Conservation (phyloP, 2,113 vertebrate genomes). For the Paratilapia polleni region DNA sequence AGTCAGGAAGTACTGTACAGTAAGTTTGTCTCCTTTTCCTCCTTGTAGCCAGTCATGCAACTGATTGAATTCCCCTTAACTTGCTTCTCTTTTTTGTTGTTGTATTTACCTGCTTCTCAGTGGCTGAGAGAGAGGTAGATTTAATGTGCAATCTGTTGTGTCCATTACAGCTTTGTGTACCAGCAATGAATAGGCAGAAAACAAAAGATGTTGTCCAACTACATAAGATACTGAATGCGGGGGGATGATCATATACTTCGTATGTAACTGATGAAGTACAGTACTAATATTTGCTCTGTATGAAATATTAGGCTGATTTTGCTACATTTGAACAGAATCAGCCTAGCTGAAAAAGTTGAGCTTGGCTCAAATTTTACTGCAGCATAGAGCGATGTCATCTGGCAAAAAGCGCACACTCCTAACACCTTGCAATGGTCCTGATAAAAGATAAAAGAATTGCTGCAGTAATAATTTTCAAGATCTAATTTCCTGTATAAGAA, state of each 20-base stretch:
- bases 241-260: not conserved
- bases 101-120: not conserved
- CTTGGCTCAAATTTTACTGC: not conserved
- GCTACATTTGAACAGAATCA: not conserved
- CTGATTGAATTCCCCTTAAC: not conserved
- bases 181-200: not conserved
- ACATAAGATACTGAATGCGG: not conserved
- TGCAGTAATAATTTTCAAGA: not conserved
- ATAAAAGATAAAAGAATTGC: rapidly evolving
- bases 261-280: not conserved
- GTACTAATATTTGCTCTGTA: not conserved
- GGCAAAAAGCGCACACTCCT: not conserved
- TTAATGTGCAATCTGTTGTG: slow-evolving; percentile 15
- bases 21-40: not conserved
- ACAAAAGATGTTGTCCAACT: not conserved
- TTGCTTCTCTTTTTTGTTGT: not conserved
- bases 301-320: too few relatives aligned
- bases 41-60: not conserved
- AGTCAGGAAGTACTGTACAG: not conserved
- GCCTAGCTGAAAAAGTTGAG: not conserved
- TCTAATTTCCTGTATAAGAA: not conserved
- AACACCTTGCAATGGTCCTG: not conserved
- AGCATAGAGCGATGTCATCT: not conserved
- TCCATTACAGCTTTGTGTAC: not conserved
- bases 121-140: not conserved